Percentiles rank a stretch among this genome's conserved stretches.
phyloP scores from a whole-genome alignment of 2,113 vertebrate genomes.

The Colaptes auratus region DNA sequence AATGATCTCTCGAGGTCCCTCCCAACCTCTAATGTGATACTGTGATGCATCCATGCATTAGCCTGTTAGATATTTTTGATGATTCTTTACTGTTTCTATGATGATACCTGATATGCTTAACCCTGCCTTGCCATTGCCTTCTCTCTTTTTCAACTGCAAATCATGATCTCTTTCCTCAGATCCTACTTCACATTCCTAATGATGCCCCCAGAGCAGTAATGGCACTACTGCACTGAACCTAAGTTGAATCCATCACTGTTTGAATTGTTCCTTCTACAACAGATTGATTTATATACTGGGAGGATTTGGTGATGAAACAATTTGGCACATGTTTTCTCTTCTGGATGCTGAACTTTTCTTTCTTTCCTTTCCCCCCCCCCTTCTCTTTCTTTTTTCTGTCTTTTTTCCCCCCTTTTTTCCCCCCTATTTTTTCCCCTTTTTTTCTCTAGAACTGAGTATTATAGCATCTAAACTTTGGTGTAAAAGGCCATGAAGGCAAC shows the following conservation, averaged over 20 bases:
- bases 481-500: not conserved
- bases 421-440: not conserved
- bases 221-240: not conserved
- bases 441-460: not conserved
- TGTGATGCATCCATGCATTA: not conserved
- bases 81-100: not conserved
- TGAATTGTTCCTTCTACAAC: not conserved
- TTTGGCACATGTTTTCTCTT: not conserved
- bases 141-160: not conserved
- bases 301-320: not conserved
- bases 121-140: not conserved
- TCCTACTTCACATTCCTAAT: not conserved
- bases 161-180: not conserved
- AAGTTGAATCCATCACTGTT: not conserved
- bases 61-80: not conserved
- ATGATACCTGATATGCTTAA: not conserved
- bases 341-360: too few species aligned
- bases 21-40: too few species aligned
- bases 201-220: not conserved
- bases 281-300: not conserved
- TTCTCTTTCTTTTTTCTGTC: not conserved
- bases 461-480: not conserved
- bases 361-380: not conserved
- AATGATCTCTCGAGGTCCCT: too few species aligned
- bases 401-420: not conserved